Evolutionary conservation across 2,113 vertebrate species (phyloP), one percentile per base, ranked within the genome.

Genomic region (Gymnorhina tibicen): DNA sequence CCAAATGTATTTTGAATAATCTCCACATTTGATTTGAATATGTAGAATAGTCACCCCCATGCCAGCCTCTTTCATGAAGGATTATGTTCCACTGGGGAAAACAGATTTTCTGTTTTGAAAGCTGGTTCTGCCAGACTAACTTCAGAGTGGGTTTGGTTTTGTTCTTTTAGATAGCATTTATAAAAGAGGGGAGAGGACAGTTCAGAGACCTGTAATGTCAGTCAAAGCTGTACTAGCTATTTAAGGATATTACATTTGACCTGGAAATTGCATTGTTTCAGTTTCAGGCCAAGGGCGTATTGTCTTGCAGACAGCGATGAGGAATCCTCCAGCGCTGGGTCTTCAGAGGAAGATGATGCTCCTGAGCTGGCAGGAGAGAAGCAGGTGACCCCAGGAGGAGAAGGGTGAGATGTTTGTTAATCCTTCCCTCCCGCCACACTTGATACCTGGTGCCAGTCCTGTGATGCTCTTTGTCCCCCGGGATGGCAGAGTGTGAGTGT

Each of bases 231-330:
- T 67, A 15, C 41, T 30, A 81, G 21, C 50, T 92, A 13, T 62
- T 88, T 55, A 46, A 84, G 67, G 83, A 28, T 68, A 27, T 64
- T 74, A 50, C 32, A 49, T 77, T 90, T 95, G 81, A 93, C 92
- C 80, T 96, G 94, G 56, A 49, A 91, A 96, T 89, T 72, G 87
- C 68, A 49, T 82, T 91, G 68, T 59, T 93, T 97, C 95, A 98
- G 98, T 97, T 98, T 93, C 98, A 99, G 99, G 97, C 99, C 99
- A 49, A 98, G 99, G 93, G 98, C 98, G 0, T 99, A 99, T 96
- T 99, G 99, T 82, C 98, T 99, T 87, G 99, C 99, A 5, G 99
- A 99, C 98, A 99, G 99, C 2, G 99, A 99, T 58, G 99, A 99
- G 95, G 99, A 99, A 85, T 99, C 99, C 6, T 99, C 99, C 81